Conservation (phyloP, 2,797 vertebrate genomes). For the Bradypodion pumilum region DNA sequence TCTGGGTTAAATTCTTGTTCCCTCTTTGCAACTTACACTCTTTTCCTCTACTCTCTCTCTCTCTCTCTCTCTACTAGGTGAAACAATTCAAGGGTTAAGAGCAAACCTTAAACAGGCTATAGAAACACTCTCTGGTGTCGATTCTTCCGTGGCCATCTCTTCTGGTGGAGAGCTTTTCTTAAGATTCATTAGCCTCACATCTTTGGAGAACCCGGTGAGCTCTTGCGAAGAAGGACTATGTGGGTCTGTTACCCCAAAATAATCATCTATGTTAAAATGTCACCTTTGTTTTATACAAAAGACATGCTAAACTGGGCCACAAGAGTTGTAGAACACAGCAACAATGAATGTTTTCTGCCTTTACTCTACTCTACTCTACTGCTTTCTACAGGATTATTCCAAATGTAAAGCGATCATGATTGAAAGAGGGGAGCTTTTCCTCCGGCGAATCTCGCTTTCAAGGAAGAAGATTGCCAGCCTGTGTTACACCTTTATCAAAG, state of each 20-base stretch:
- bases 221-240: accelerated
- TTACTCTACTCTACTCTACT: no score
- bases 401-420: slow-evolving; percentile 97
- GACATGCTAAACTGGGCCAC: not conserved
- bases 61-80: slow-evolving; percentile 78
- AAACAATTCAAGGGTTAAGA: slow-evolving; percentile 91
- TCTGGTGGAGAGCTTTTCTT: slow-evolving; percentile 96
- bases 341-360: not conserved
- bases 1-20: not conserved
- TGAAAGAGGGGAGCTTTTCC: slow-evolving; percentile 92
- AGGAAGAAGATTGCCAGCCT: slow-evolving; percentile 92
- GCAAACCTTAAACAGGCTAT: slow-evolving; percentile 90
- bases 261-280: not conserved
- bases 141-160: slow-evolving; percentile 95
- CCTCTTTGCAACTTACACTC: not conserved
- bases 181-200: slow-evolving; percentile 96
- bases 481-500: slow-evolving; percentile 97
- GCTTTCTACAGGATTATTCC: slow-evolving; percentile 85
- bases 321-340: not conserved
- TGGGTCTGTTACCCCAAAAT: no score
- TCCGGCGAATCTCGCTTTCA: slow-evolving; percentile 88
- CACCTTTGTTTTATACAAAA: not conserved
- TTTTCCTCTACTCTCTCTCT: not conserved
- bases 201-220: slow-evolving; percentile 88
- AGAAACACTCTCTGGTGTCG: slow-evolving; percentile 82